Evolutionary conservation across 1,140 invertebrate genomes (phyloP).

Genomic region (Zaprionus ornatus): DNA sequence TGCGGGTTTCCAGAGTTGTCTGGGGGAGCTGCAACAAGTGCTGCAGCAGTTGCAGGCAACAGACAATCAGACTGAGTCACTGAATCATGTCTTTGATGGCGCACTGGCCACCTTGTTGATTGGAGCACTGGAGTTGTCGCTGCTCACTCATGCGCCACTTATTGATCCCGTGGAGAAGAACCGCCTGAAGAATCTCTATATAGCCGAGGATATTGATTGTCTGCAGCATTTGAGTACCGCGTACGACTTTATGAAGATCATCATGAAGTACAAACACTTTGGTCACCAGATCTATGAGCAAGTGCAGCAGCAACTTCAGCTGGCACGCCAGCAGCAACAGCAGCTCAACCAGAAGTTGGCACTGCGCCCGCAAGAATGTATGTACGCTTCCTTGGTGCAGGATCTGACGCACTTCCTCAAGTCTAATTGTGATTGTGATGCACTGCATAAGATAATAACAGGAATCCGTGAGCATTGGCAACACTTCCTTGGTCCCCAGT

Average conservation of each 20-base stretch:
- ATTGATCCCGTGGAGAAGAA: slow-evolving; percentile 92
- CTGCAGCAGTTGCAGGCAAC: slow-evolving; percentile 20
- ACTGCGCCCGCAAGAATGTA: slow-evolving; percentile 85
- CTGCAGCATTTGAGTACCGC: slow-evolving; percentile 48
- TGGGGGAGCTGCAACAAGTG: slow-evolving; percentile 26
- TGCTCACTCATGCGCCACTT: slow-evolving; percentile 84
- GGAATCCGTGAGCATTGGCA: slow-evolving; percentile 45
- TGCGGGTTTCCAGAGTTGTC: slow-evolving; percentile 49
- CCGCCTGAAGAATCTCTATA: slow-evolving; percentile 87
- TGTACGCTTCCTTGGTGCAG: slow-evolving; percentile 85
- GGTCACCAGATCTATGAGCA: slow-evolving; percentile 65
- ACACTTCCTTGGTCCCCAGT: slow-evolving; percentile 24
- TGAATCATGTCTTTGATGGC: slow-evolving; percentile 37
- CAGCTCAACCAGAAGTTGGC: slow-evolving; percentile 84
- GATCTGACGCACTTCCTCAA: slow-evolving; percentile 73
- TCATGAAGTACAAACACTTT: slow-evolving; percentile 74
- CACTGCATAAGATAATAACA: slow-evolving; percentile 48
- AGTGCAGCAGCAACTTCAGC: slow-evolving; percentile 72
- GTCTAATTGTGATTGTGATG: slow-evolving; percentile 66
- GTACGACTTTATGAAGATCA: slow-evolving; percentile 76
- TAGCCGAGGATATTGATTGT: slow-evolving; percentile 86
- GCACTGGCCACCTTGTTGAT: slow-evolving; percentile 57
- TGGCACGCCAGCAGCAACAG: slow-evolving; percentile 71
- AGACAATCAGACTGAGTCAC: neutral
- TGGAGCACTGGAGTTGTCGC: slow-evolving; percentile 83